Percentiles rank a stretch among this genome's conserved stretches.
phyloP scores from a whole-genome alignment of 2,888 invertebrate species.

The Caenorhabditis doughertyi region DNA sequence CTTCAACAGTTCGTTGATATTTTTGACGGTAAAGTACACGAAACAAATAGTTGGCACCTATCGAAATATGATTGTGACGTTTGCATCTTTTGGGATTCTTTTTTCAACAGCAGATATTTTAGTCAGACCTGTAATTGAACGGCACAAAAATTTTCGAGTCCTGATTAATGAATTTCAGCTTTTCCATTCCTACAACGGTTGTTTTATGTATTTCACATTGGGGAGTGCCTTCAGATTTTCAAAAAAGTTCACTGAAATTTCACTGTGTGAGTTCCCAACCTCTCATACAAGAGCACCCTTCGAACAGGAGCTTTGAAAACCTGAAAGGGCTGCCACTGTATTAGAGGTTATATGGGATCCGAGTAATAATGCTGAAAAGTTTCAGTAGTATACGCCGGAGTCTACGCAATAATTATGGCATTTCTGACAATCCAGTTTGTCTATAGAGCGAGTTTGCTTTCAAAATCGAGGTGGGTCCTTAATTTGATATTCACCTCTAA shows the following conservation, averaged over 20 bases:
- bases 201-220: conserved; percentile 19
- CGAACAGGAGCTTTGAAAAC: too few relatives aligned
- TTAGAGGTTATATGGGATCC: not conserved
- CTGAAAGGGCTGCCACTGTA: too few relatives aligned
- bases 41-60: conserved; percentile 14
- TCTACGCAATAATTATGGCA: not conserved
- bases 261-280: conserved; percentile 1
- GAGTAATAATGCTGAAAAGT: not conserved
- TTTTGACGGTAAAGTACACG: not conserved
- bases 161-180: not conserved
- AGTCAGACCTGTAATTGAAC: conserved; percentile 16
- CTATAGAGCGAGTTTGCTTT: conserved; percentile 16
- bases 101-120: conserved; percentile 31
- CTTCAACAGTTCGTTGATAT: conserved; percentile 24
- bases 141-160: not conserved
- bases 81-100: conserved; percentile 11
- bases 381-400: conserved; percentile 13
- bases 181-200: conserved; percentile 27
- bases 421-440: conserved; percentile 28
- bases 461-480: not conserved
- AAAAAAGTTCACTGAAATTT: not conserved
- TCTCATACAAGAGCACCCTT: too few relatives aligned
- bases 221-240: conserved; percentile 18
- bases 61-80: conserved; percentile 25
- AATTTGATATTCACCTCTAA: not conserved